These are phyloP conservation scores for Tauraco erythrolophus DNA, from an alignment of 2,113 vertebrate genomes.

Conservation along the genomic window DNA sequence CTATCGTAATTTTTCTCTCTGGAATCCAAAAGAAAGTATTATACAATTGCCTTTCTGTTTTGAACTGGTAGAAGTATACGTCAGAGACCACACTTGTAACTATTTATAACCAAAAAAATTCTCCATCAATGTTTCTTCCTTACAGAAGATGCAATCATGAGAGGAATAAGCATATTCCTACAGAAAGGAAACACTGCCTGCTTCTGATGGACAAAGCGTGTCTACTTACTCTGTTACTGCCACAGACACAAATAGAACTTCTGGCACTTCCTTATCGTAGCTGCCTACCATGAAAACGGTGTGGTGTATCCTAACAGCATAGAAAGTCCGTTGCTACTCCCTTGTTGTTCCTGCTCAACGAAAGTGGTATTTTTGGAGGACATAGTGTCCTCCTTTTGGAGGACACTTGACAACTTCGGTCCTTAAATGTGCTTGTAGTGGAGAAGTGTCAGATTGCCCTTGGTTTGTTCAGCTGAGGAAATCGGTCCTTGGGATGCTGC, in stretches of 20 bases:
- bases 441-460: neutral
- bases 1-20: neutral
- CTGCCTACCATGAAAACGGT: neutral
- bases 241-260: neutral
- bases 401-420: neutral
- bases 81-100: neutral
- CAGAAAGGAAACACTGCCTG: neutral
- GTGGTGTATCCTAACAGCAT: neutral
- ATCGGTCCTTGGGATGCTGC: neutral
- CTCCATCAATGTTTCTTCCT: neutral
- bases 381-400: too few relatives aligned
- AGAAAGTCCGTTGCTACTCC: neutral
- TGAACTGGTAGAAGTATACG: neutral
- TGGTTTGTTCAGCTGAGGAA: neutral
- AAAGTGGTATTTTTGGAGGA: neutral
- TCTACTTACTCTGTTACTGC: neutral
- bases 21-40: neutral
- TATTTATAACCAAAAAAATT: neutral
- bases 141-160: neutral
- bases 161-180: neutral
- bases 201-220: neutral
- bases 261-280: neutral
- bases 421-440: neutral
- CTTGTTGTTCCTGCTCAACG: accelerated
- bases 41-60: neutral